phyloP scores from a whole-genome alignment of 1,140 invertebrate species.

The Panulirus ornatus region DNA sequence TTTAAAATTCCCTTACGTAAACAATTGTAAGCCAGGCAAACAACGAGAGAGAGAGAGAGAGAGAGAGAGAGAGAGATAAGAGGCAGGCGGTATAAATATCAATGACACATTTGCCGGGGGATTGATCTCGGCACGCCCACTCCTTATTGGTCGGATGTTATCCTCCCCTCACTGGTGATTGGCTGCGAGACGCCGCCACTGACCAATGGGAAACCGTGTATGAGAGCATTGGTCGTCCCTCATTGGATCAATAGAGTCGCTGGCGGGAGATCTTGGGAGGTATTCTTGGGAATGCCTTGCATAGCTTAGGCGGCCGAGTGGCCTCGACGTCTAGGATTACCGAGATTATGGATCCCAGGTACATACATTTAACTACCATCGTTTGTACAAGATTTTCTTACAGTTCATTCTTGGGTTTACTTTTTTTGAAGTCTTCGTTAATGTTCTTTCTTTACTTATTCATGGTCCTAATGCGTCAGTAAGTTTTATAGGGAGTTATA shows the following conservation, averaged over 20 bases:
- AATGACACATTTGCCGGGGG: conserved; percentile 55
- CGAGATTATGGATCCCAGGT: too few relatives aligned
- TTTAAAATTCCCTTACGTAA: too few relatives aligned
- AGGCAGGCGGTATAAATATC: conserved; percentile 50
- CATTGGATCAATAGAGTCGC: conserved; percentile 63
- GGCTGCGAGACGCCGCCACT: conserved; percentile 38
- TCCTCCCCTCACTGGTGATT: conserved; percentile 59
- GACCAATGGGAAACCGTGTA: conserved; percentile 57
- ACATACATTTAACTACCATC: too few relatives aligned
- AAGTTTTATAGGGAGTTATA: background rate
- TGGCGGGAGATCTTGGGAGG: conserved; percentile 1
- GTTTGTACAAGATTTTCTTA: too few relatives aligned
- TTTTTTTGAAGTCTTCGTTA: too few relatives aligned
- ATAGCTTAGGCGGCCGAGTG: too few relatives aligned
- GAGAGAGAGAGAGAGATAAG: conserved; percentile 11
- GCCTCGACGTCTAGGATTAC: too few relatives aligned
- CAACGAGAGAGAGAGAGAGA: background rate
- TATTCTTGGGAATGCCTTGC: too few relatives aligned
- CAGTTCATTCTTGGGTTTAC: too few relatives aligned
- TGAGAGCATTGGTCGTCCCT: conserved; percentile 65
- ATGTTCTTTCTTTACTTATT: too few relatives aligned
- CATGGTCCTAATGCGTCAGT: background rate
- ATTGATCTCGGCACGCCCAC: conserved; percentile 41
- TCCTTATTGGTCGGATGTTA: conserved; percentile 42
- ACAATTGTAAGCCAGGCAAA: background rate